Evolutionary conservation across 2,797 vertebrate genomes (phyloP).

Genomic region (Hephaestus fuliginosus): DNA sequence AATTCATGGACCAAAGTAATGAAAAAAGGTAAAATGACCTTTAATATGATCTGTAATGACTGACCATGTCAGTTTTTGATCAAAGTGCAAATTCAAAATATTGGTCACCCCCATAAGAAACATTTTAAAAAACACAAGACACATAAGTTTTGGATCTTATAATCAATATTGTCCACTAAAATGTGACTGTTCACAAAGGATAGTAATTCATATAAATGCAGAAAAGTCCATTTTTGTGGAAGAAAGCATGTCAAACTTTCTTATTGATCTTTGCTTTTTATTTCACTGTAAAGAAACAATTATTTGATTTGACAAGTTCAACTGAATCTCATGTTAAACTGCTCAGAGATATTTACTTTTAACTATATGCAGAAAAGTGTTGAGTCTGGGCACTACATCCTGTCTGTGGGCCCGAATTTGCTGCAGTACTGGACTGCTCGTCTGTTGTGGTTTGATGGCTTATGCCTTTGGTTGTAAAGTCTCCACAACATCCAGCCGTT

Average conservation of each 20-base stretch:
- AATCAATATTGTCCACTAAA: not conserved
- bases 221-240: not conserved
- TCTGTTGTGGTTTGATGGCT: conserved; percentile 47
- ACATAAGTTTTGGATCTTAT: not conserved
- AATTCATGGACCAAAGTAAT: not conserved
- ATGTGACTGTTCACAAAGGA: not conserved
- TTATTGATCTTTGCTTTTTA: not conserved
- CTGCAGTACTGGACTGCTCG: conserved; percentile 2
- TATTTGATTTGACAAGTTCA: not conserved
- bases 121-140: not conserved
- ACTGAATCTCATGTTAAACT: not conserved
- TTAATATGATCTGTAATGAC: not conserved
- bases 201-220: not conserved
- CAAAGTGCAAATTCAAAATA: not conserved
- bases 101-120: not conserved
- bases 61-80: not conserved
- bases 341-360: conserved; percentile 2
- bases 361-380: conserved; percentile 5
- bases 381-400: conserved; percentile 28
- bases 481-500: conserved; percentile 17
- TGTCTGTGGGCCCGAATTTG: conserved; percentile 25
- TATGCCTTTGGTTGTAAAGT: conserved; percentile 18
- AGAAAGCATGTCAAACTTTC: not conserved
- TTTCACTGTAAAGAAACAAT: not conserved
- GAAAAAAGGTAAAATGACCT: not conserved